These are phyloP conservation scores for crab-eating macaque (Macaca fascicularis) DNA, from an alignment of 2,113 vertebrate genomes.

Conservation along the genomic window T2T-MFA8v1.1 NC_088381.1:35765001-35765500, in stretches of 20 bases:
- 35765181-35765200: too few relatives aligned
- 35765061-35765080: not conserved
- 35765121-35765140: not conserved
- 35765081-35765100: not conserved
- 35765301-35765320: not conserved
- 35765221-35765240: not conserved
- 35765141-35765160: not conserved
- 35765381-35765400: not conserved
- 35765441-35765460: too few relatives aligned
- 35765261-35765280: not conserved
- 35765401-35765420: not conserved
- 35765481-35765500: too few relatives aligned
- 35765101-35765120: not conserved
- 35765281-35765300: not conserved
- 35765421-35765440: accelerated
- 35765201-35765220: not conserved
- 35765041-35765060: not conserved
- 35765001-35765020: not conserved
- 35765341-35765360: not conserved
- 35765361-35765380: not conserved
- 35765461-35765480: too few relatives aligned
- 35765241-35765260: not conserved
- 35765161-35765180: not conserved
- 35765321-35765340: not conserved
- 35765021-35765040: not conserved